These are phyloP conservation scores for Poecilia latipinna DNA, from an alignment of 2,113 vertebrate species.

Conservation along the genomic window DNA sequence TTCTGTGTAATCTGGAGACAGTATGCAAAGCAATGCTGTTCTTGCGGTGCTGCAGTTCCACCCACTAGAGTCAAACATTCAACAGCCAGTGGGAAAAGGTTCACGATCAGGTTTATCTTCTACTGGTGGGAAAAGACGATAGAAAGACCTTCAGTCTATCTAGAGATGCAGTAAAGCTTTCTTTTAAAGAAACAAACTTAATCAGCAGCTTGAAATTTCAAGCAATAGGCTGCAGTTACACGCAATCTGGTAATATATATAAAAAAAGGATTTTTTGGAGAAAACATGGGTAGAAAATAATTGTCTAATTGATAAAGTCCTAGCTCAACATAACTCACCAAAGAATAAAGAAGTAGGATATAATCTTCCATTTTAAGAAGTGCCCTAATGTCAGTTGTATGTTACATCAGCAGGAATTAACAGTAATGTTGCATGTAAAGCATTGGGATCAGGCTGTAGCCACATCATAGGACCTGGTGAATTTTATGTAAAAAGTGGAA, in stretches of 20 bases:
- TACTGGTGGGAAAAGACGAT: background rate
- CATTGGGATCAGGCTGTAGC: background rate
- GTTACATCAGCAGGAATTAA: background rate
- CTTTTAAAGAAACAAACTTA: background rate
- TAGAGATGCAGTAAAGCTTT: background rate
- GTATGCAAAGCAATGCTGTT: constrained; percentile 66
- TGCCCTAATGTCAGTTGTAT: background rate
- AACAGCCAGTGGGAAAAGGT: background rate
- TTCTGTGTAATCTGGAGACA: constrained; percentile 50
- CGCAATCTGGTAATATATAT: too few species aligned
- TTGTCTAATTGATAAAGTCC: background rate
- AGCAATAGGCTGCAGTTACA: too few species aligned
- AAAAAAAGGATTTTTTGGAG: too few species aligned
- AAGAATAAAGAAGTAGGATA: background rate
- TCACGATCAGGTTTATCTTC: background rate
- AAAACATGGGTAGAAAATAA: background rate
- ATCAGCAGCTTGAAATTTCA: background rate
- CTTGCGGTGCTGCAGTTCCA: constrained; percentile 7
- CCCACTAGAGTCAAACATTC: constrained; percentile 12
- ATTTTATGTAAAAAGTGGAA: too few species aligned
- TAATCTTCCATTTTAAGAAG: background rate
- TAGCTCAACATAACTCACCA: background rate
- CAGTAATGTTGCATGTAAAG: background rate
- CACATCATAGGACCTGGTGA: background rate
- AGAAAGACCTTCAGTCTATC: background rate